Percentiles rank a stretch among this genome's conserved stretches.
Conservation (phyloP, 2,113 vertebrate genomes). For the Thryonomys swinderianus region DNA sequence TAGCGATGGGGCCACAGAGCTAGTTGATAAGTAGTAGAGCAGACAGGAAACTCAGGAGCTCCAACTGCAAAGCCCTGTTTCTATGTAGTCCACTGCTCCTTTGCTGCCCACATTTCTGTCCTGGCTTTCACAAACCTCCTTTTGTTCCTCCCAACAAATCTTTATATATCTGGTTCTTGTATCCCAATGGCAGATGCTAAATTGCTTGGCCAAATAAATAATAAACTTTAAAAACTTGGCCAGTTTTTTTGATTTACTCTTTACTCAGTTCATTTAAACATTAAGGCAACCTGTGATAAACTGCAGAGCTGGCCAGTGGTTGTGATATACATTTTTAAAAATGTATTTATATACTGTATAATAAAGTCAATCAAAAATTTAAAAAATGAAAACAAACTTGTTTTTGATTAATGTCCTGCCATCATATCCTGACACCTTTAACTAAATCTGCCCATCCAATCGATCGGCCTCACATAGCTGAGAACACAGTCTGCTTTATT, state of each 20-base stretch:
- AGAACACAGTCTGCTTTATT: background rate
- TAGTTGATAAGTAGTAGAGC: background rate
- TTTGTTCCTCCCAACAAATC: background rate
- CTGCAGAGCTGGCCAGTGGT: background rate
- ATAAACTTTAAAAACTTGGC: background rate
- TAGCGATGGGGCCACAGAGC: background rate
- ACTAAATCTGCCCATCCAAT: background rate
- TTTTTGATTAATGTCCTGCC: background rate
- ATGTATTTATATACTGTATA: background rate
- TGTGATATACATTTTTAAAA: background rate
- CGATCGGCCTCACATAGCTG: background rate
- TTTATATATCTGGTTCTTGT: background rate
- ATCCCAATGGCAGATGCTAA: background rate
- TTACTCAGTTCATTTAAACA: background rate
- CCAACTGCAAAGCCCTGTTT: background rate
- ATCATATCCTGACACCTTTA: background rate
- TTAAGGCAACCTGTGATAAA: background rate
- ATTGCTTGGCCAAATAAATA: constrained; percentile 26
- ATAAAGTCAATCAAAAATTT: background rate
- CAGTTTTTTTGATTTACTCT: constrained; percentile 11
- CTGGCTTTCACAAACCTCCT: background rate
- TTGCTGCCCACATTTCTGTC: background rate
- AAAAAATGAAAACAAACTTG: background rate
- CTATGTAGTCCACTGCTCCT: fast-evolving
- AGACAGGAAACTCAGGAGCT: background rate